Evolutionary conservation across 2,888 invertebrate genomes (phyloP).

Genomic region (Seira musarum): DNA sequence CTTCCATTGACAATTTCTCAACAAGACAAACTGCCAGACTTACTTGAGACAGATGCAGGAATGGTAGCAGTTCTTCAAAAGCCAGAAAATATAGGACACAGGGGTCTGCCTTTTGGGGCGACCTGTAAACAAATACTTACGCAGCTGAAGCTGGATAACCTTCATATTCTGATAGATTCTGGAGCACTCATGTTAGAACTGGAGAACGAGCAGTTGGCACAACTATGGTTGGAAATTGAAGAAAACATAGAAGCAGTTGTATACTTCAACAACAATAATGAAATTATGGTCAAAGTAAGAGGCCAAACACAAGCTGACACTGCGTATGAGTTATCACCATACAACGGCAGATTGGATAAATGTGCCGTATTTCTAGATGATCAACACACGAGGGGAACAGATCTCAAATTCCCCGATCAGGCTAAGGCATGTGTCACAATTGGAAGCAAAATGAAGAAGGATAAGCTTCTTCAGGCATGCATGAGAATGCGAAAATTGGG

Average conservation of each 20-base stretch:
- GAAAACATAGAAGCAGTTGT: too few species aligned
- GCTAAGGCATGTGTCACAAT: constrained; percentile 57
- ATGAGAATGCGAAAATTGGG: constrained; percentile 65
- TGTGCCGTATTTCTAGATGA: constrained; percentile 64
- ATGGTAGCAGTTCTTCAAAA: constrained; percentile 29
- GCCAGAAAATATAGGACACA: constrained; percentile 34
- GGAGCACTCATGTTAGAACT: constrained; percentile 61
- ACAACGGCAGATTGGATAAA: constrained; percentile 36
- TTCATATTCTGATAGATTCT: constrained; percentile 41
- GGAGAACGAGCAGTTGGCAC: constrained; percentile 52
- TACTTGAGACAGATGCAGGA: constrained; percentile 58
- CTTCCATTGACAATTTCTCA: constrained; percentile 53
- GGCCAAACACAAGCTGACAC: too few species aligned
- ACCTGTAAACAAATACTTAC: constrained; percentile 3
- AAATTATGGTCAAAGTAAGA: too few species aligned
- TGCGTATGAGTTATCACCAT: constrained; percentile 54
- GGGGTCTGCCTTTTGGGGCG: constrained; percentile 10
- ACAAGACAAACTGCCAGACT: constrained; percentile 42
- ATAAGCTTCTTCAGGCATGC: constrained; percentile 64
- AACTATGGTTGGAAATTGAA: constrained; percentile 52
- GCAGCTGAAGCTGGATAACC: not conserved
- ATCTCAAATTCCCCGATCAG: constrained; percentile 53
- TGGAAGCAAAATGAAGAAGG: constrained; percentile 55
- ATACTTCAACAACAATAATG: too few species aligned
- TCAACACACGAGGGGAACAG: too few species aligned